Conservation (phyloP, 2,888 invertebrate genomes). For the Chrysina gloriosa region DNA sequence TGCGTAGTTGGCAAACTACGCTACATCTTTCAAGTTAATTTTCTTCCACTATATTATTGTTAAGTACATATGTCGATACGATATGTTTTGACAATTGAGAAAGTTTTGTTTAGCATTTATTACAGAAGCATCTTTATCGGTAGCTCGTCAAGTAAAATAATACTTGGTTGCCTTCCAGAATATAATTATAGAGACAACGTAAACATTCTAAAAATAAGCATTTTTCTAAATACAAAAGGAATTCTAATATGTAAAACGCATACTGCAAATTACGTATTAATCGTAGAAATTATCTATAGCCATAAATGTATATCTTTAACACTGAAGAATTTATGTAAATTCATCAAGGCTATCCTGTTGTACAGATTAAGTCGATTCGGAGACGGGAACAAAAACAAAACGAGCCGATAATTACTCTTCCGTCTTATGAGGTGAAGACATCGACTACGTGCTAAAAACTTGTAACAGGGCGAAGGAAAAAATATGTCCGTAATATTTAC, state of each 20-base stretch:
- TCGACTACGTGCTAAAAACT: constrained; percentile 32
- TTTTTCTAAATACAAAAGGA: too few species aligned
- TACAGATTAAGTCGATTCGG: constrained; percentile 8
- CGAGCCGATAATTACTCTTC: constrained; percentile 34
- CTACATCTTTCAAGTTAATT: neutral
- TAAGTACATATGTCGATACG: constrained; percentile 22
- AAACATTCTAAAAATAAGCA: constrained; percentile 55
- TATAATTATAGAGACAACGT: constrained; percentile 58
- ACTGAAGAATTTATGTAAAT: constrained; percentile 15
- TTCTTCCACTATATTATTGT: constrained; percentile 15
- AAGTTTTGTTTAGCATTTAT: constrained; percentile 23
- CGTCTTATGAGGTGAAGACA: constrained; percentile 39
- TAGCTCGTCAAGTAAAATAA: constrained; percentile 19
- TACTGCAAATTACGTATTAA: neutral
- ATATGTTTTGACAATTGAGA: constrained; percentile 32
- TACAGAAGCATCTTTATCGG: constrained; percentile 15
- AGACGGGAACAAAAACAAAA: constrained; percentile 13
- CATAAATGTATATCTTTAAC: neutral
- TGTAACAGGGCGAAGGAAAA: constrained; percentile 30
- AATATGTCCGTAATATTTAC: constrained; percentile 38
- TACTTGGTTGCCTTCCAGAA: constrained; percentile 58
- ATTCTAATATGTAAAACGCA: too few species aligned
- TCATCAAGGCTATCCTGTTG: neutral
- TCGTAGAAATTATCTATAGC: neutral
- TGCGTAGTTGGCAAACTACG: too few species aligned